Base-by-base conservation (phyloP, 2,797 vertebrate genomes). In the Merluccius polli region DNA sequence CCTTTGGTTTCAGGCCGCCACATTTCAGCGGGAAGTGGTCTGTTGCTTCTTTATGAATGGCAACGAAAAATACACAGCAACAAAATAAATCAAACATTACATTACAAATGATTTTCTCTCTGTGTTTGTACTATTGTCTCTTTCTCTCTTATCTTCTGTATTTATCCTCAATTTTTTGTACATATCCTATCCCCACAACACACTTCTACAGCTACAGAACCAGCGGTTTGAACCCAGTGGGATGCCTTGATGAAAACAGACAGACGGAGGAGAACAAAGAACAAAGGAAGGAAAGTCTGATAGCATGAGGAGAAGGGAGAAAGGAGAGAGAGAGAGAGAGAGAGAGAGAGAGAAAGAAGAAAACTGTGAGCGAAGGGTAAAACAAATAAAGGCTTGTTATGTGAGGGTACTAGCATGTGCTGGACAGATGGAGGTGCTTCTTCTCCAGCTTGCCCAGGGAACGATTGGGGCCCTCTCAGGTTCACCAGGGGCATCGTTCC, bases 341-440 rank as follows among this genome's bases (percentile, higher is more conserved):
- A 29, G 71, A 78, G 65, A 59, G 74, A 76, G 73, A 36, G 3
- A 24, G 70, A 76, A 48, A 59, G 74, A 73, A 38, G 74, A 36
- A 33, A 84, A 78, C 81, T 82, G 84, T 86, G 75, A 86, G 81
- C 79, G 78, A 77, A 78, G 68, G 81, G 77, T 72, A 78, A 82
- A 78, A 82, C 77, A 85, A 85, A 85, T 71, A 82, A 85, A 81
- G 78, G 67, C 79, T 84, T 83, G 78, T 88, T 87, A 78, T 52
- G 9, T 31, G 77, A 77, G 72, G 70, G 75, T 35, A 16, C 44
- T 48, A 81, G 84, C 89, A 87, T 88, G 81, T 91, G 87, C 73
- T 87, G 79, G 68, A n/a, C 88, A 91, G 88, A 92, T 90, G 87
- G 84, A 86, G 74, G 79, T 71, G 78, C 81, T 78, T 81, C 78